Conservation (phyloP, 2,113 vertebrate genomes). For the Azemiops feae region DNA sequence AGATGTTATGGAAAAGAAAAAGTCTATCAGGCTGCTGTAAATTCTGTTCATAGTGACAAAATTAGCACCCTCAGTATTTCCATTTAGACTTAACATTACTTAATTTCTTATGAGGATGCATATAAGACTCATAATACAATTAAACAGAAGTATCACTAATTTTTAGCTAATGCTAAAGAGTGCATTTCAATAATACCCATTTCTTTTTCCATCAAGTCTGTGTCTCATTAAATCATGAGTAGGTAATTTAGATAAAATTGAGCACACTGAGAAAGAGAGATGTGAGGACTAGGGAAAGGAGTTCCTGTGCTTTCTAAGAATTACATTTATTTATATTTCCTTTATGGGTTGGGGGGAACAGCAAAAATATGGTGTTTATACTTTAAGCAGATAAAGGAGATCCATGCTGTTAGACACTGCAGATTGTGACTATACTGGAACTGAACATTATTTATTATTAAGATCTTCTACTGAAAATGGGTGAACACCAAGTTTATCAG, state of each 20-base stretch:
- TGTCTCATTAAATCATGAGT: not conserved
- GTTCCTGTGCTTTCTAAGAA: not conserved
- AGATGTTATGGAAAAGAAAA: conserved; percentile 34
- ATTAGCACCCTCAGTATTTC: conserved; percentile 47
- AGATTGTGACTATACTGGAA: not conserved
- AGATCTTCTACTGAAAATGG: not conserved
- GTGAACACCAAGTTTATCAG: not conserved
- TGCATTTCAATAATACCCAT: not conserved
- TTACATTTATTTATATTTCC: not conserved
- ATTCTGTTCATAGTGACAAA: conserved; percentile 48
- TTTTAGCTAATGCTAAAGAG: conserved; percentile 29
- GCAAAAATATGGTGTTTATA: not conserved
- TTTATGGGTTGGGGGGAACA: not conserved
- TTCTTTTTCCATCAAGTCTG: not conserved
- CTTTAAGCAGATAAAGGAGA: not conserved
- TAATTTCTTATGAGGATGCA: conserved; percentile 18
- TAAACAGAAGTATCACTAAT: conserved; percentile 48
- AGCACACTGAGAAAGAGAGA: not conserved
- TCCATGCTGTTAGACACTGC: not conserved
- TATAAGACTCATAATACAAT: conserved; percentile 34
- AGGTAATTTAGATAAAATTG: not conserved
- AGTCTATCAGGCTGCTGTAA: conserved; percentile 36
- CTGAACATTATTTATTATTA: not conserved
- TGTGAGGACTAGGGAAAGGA: not conserved
- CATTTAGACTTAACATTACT: conserved; percentile 33